Base-by-base conservation (phyloP, 2,888 invertebrate species). In the Xestia rhomboidea region DNA sequence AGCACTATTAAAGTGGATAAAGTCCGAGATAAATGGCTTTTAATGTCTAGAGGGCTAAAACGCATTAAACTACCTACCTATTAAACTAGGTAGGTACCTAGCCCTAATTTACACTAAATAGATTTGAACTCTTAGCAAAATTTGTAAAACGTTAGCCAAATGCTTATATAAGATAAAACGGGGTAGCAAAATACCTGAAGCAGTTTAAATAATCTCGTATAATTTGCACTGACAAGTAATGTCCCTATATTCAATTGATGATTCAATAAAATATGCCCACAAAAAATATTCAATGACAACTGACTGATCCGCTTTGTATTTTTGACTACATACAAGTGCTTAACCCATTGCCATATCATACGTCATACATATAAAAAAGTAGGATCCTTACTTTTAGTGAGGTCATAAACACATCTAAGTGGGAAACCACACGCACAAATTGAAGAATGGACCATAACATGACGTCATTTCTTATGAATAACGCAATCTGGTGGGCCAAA, bases 401-500 rank as follows among this genome's bases (percentile, higher is more conserved):
- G 46, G 64, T 78, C 77, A 74, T 76, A 46, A 73, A 44, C 38
- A 63, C 27, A 21, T 68, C 34, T 18, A 27, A 67, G 64, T 82
- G 71, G 66, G 64, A 75, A 86, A 76, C 46, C 51, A 73, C 60
- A 75, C 57, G 57, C 46, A 71, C 41, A 41, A 49, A 75, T 76
- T 71, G 27, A 68, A 69, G 76, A 70, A 78, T 77, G 72, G 34
- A 49, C 60, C 51, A 71, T 68, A 51, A 73, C 15, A 24, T 88
- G 83, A 81, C 87, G 79, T 85, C 79, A 85, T 41, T 63, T n/a
- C n/a, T 73, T 68, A 73, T 67, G 57, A 60, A 74, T 83, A 77
- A 79, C 76, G 80, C 74, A 76, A 87, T 76, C 57, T 63, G 46
- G 68, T 82, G 69, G 76, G 87, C 70, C 76, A 80, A 81, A 72